phyloP scores from a whole-genome alignment of 2,113 vertebrate genomes.

The Heliornis fulica region DNA sequence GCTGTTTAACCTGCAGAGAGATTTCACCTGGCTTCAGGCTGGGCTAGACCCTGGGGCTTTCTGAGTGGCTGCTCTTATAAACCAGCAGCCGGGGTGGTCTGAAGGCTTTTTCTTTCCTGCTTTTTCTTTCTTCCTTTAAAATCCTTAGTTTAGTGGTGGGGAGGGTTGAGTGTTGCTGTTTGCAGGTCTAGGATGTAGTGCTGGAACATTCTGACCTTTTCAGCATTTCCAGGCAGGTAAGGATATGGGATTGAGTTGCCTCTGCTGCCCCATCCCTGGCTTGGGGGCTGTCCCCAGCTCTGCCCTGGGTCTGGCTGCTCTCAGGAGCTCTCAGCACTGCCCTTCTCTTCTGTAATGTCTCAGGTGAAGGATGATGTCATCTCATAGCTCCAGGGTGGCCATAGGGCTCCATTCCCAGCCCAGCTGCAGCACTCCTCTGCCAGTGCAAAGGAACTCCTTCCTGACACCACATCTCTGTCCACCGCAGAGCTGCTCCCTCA shows the following conservation, averaged over 20 bases:
- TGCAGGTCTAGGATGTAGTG: background rate
- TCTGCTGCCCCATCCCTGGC: too few species aligned
- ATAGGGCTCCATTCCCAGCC: background rate
- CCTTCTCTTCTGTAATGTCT: accelerated
- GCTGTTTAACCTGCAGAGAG: background rate
- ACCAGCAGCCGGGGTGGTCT: accelerated
- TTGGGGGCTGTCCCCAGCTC: background rate
- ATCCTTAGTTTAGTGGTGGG: background rate
- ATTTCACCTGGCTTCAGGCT: slow-evolving; percentile 38
- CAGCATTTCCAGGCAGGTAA: background rate
- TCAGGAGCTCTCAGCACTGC: background rate
- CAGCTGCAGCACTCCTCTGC: background rate
- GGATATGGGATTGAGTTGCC: accelerated
- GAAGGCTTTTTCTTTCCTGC: background rate
- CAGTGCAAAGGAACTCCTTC: accelerated
- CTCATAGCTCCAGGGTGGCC: background rate
- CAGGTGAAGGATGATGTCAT: background rate
- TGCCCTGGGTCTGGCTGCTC: accelerated
- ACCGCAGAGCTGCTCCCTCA: accelerated
- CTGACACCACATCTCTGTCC: background rate
- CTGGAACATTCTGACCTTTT: background rate
- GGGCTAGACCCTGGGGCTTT: background rate
- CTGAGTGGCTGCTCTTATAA: slow-evolving; percentile 20
- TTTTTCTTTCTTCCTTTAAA: background rate
- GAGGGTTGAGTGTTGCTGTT: background rate